Conservation (phyloP, 1,140 invertebrate species). For the Cydia fagiglandana region DNA sequence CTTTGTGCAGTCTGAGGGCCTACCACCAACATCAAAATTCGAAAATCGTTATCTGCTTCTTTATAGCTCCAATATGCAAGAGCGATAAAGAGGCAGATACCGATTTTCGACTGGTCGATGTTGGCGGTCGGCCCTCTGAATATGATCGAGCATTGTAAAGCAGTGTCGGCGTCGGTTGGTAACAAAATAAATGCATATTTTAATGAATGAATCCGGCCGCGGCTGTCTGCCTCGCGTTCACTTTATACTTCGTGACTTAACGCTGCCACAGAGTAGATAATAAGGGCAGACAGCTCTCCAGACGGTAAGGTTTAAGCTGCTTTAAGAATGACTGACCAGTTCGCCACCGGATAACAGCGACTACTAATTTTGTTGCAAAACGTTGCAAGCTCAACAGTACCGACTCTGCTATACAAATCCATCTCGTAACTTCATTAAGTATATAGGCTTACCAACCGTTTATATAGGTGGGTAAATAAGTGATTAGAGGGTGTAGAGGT, state of each 20-base stretch:
- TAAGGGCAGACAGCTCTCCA: conserved; percentile 1
- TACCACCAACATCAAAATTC: too few relatives aligned
- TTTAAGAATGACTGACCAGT: background rate
- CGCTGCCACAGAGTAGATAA: conserved; percentile 42
- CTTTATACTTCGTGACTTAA: conserved; percentile 46
- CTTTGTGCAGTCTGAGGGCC: background rate
- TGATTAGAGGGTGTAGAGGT: too few relatives aligned
- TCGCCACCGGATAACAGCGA: too few relatives aligned
- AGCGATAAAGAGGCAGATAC: too few relatives aligned
- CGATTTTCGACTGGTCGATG: conserved; percentile 33
- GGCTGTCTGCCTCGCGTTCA: conserved; percentile 39
- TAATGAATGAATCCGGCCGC: conserved; percentile 59
- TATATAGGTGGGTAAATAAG: too few relatives aligned
- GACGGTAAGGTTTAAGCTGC: background rate
- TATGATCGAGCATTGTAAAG: conserved; percentile 39
- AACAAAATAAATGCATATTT: conserved; percentile 54
- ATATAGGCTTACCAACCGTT: too few relatives aligned
- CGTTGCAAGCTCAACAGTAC: too few relatives aligned
- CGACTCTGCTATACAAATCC: too few relatives aligned
- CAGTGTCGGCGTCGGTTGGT: conserved; percentile 38
- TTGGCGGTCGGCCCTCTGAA: background rate
- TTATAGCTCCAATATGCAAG: background rate
- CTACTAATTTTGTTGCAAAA: too few relatives aligned
- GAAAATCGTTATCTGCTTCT: too few relatives aligned
- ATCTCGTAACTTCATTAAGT: too few relatives aligned